Evolutionary conservation across 2,888 invertebrate species (phyloP), one percentile per base, ranked within the genome.

Genomic region (Gryllus longicercus): DNA sequence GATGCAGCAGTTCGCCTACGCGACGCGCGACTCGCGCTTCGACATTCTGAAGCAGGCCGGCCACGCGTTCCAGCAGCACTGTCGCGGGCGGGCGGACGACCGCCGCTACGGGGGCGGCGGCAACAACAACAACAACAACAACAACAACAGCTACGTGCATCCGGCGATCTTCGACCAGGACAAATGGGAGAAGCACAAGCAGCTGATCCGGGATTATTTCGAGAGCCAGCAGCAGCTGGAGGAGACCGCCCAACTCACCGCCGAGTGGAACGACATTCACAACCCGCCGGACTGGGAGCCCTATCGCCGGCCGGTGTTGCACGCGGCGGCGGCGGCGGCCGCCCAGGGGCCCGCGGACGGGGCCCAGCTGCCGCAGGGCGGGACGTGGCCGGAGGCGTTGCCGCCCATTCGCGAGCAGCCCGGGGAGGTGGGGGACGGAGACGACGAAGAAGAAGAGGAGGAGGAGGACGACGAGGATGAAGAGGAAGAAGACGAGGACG

Each of bases 401-500:
- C 63, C 63, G 14, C 63, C 63, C 63, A 63, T 63, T n/a, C 63
- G 63, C 63, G 63, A 63, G 63, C 63, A 63, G 63, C 63, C 63
- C 16, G 63, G 63, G 63, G 63, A 63, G 63, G 38, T 38, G 38
- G 16, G n/a, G 0, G 16, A 18, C 16, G 63, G 63, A 16, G 63
- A 63, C 63, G 63, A 63, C n/a, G 38, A 38, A 38, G 38, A 8
- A 16, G n/a, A 14, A 0, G n/a, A 18, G 8, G 38, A 38, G 63
- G n/a, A 14, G 11, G 38, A 38, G 1, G 38, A 38, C 0, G 38
- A 38, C 1, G 38, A 38, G 1, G 38, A 38, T 8, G 38, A 38
- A 38, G 38, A 38, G 5, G 38, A 38, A 8, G 38, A 38, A 1
- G 38, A 38, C 16, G 63, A n/a, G 16, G 63, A 63, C 1, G 63